Percentiles rank a stretch among this genome's conserved stretches.
These are phyloP conservation scores for Cephus pulcher DNA, from an alignment of 2,888 invertebrate species.

Conservation along the genomic window DNA sequence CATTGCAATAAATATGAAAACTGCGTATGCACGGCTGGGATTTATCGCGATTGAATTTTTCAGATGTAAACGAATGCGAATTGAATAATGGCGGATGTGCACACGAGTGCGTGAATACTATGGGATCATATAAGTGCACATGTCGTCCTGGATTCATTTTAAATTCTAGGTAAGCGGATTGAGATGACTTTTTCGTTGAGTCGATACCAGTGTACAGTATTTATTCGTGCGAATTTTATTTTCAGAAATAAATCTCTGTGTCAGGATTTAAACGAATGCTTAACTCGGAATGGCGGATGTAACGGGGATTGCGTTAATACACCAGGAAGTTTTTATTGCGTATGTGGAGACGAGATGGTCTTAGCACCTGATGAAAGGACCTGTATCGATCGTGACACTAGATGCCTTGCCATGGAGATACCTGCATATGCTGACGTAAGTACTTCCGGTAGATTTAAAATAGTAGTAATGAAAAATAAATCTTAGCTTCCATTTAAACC, in stretches of 20 bases:
- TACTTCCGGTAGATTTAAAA: neutral
- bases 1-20: neutral
- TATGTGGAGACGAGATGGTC: constrained; percentile 57
- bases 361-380: constrained; percentile 59
- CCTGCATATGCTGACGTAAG: constrained; percentile 34
- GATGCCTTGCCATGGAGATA: constrained; percentile 49
- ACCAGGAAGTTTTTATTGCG: constrained; percentile 60
- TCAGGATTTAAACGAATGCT: constrained; percentile 63
- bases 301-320: constrained; percentile 64
- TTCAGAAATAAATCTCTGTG: constrained; percentile 57
- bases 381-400: constrained; percentile 50
- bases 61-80: constrained; percentile 64
- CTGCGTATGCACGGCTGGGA: neutral
- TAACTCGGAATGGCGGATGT: constrained; percentile 61
- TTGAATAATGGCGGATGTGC: constrained; percentile 59
- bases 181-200: constrained; percentile 51
- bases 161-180: constrained; percentile 57
- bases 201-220: neutral
- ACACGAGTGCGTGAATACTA: constrained; percentile 61
- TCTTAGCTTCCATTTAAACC: neutral
- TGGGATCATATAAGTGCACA: constrained; percentile 58
- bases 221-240: constrained; percentile 44
- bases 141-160: constrained; percentile 54
- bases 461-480: neutral
- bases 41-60: constrained; percentile 1